A percentile compares a stretch with the other conserved stretches of the same genome.
Conservation (phyloP, 1,140 invertebrate genomes). For the Halesus radiatus region DNA sequence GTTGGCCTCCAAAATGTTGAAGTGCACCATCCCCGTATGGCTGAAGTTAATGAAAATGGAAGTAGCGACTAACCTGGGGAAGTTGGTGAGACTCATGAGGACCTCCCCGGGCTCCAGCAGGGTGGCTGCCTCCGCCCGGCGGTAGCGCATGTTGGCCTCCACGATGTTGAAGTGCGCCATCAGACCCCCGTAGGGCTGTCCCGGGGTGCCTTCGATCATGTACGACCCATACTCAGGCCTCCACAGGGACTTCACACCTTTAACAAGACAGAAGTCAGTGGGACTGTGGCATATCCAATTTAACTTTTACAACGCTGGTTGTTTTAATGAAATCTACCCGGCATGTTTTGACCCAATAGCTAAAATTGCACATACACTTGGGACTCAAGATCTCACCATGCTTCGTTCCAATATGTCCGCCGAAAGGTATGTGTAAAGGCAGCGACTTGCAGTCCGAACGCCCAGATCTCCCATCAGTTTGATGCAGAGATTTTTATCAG, state of each 20-base stretch:
- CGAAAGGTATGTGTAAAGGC: too few relatives aligned
- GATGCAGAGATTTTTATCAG: too few relatives aligned
- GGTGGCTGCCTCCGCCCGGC: slow-evolving; percentile 88
- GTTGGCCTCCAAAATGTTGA: slow-evolving; percentile 98
- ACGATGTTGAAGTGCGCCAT: slow-evolving; percentile 98
- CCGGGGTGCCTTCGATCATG: slow-evolving; percentile 99
- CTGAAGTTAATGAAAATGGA: slow-evolving; percentile 68
- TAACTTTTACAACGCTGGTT: too few relatives aligned
- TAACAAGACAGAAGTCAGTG: slow-evolving; percentile 60
- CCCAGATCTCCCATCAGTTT: too few relatives aligned
- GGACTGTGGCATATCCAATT: too few relatives aligned
- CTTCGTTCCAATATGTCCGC: too few relatives aligned
- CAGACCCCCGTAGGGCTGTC: slow-evolving; percentile 93
- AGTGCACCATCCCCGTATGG: slow-evolving; percentile 96
- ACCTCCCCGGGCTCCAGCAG: slow-evolving; percentile 86
- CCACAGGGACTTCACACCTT: slow-evolving; percentile 91
- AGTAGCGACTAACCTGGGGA: slow-evolving; percentile 80
- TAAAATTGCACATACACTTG: too few relatives aligned
- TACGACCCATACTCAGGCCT: slow-evolving; percentile 98
- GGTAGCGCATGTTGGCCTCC: slow-evolving; percentile 95
- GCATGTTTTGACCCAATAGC: too few relatives aligned
- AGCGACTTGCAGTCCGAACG: too few relatives aligned
- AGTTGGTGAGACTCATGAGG: slow-evolving; percentile 91
- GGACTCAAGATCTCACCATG: too few relatives aligned
- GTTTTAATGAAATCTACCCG: too few relatives aligned